Base-by-base conservation (phyloP, 2,797 vertebrate genomes). In the Jordanella pulchra region DNA sequence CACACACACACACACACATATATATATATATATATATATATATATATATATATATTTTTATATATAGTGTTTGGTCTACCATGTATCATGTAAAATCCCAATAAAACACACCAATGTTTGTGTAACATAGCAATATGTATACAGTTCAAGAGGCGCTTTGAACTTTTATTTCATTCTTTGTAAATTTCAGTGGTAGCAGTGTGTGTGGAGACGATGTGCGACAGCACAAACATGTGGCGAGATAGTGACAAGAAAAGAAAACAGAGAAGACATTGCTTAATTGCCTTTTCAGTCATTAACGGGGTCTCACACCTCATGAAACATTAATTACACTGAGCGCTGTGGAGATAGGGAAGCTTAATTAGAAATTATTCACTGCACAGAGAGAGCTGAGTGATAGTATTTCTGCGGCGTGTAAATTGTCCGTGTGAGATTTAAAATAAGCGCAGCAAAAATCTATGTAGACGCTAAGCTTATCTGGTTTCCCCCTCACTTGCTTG, bases 251-350 rank as follows among this genome's bases (percentile, higher is more conserved):
- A 79, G 84, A 85, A 90, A 90, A 72, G 81, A 89, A 91, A 92
- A 93, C 85, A 89, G 89, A 88, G 78, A 76, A 77, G 92, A 88
- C 89, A 85, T 81, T 66, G 73, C 89, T 90, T 91, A 91, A 92
- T 92, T 92, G 89, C 89, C 89, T 90, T 91, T 93, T 91, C 88
- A 92, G 93, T 95, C 93, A 94, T 94, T 94, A 92, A 89, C 85
- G 60, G 89, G 86, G 89, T 86, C 87, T 90, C 87, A 88, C 90
- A 92, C 84, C 79, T 92, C 91, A 92, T 93, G 90, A 95, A 95
- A 94, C 91, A 94, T 94, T 95, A 93, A 95, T 94, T 93, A 93
- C 87, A 87, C 78, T 66, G 63, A 89, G 90, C 85, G 73, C 74
- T 77, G 86, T 84, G 55, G 81, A 90, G 92, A 93, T 90, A 85